Conservation (phyloP, 2,888 invertebrate genomes). For the Orchestes rusci region DNA sequence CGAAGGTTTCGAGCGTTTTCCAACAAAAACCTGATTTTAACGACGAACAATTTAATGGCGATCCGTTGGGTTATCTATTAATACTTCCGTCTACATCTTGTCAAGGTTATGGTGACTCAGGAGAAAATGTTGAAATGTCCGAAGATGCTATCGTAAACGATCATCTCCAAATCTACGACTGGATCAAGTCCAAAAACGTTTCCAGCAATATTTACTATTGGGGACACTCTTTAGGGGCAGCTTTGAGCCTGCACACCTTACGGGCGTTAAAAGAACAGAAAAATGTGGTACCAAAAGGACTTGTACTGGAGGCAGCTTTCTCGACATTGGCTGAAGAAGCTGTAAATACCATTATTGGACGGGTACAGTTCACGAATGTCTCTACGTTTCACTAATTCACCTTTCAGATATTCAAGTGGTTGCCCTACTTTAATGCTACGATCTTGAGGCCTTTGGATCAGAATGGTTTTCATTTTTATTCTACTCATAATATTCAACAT, state of each 20-base stretch:
- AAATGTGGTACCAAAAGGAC: constrained; percentile 31
- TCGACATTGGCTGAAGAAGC: constrained; percentile 36
- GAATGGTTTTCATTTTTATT: constrained; percentile 37
- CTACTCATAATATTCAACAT: constrained; percentile 31
- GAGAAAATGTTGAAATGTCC: constrained; percentile 28
- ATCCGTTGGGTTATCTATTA: too few species aligned
- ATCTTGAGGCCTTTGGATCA: constrained; percentile 34
- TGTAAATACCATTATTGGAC: constrained; percentile 29
- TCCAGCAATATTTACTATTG: constrained; percentile 36
- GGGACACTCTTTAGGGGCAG: constrained; percentile 40
- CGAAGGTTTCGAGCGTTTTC: too few species aligned
- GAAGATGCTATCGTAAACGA: constrained; percentile 38
- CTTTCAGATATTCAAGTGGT: constrained; percentile 37
- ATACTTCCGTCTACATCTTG: too few species aligned
- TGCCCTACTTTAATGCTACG: constrained; percentile 38
- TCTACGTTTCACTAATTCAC: background rate
- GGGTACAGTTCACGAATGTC: constrained; percentile 24
- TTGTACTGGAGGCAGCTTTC: constrained; percentile 37
- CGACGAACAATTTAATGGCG: too few species aligned
- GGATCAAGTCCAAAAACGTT: constrained; percentile 32
- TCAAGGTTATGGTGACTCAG: constrained; percentile 41
- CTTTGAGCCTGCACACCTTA: constrained; percentile 33
- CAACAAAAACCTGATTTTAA: too few species aligned
- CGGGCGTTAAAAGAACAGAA: constrained; percentile 27
- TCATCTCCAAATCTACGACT: constrained; percentile 36